Evolutionary conservation across 2,113 vertebrate genomes (phyloP), one percentile per base, ranked within the genome.

Genomic region (Agelaius phoeniceus): DNA sequence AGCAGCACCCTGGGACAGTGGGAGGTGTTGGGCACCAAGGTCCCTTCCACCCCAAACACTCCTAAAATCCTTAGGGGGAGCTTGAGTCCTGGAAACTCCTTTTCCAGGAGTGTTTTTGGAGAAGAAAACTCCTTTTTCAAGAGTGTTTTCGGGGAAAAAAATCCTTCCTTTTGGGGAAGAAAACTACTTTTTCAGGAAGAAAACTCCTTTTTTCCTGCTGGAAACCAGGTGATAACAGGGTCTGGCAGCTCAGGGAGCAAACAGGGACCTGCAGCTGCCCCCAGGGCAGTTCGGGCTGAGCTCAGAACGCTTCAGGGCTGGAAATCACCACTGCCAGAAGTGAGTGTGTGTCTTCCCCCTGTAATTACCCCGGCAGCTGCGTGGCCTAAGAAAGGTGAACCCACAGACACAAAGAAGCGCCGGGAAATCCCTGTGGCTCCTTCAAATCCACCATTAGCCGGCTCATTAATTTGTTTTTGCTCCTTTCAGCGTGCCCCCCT

Each of bases 181-280:
- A 54, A 54, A 31, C 16, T 17, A 9, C 28, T 54, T 55, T 31
- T 52, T 52, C 51, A 28, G 51, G 51, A 52, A 28, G 37, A 41
- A 41, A 30, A 20, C 27, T 30, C 20, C 2, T 61, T n/a, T 44
- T 51, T 11, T 5, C 74, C 22, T 7, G 39, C 52, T 31, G 37
- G 11, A 75, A 90, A 52, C 33, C 7, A 1, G 16, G 27, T 0
- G 5, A 1, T 68, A 8, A 11, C 0, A 0, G 43, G 46, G 19
- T n/a, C 75, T 28, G 46, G 39, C 33, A 33, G 23, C 46, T 46
- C 41, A 8, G 37, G 41, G 37, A 74, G 23, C 33, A 33, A 11
- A 5, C 1, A 7, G 57, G n/a, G 65, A 37, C 8, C 13, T 15
- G 15, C 35, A 55, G 8, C 10, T 6, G 16, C 63, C 73, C 44